Conservation (phyloP, 2,113 vertebrate genomes). For the Rhineura floridana region DNA sequence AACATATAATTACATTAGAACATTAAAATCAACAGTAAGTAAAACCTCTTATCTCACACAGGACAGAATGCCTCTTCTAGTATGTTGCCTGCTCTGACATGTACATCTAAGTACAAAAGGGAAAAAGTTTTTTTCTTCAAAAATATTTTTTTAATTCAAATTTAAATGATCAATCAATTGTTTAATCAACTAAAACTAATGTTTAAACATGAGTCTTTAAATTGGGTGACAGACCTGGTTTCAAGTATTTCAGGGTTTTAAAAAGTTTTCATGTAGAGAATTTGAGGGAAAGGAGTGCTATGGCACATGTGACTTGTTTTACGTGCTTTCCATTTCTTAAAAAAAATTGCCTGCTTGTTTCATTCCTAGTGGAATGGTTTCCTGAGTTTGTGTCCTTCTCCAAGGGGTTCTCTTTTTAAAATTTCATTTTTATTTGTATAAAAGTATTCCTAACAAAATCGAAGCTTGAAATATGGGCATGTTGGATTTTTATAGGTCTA, state of each 20-base stretch:
- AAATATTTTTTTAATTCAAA: neutral
- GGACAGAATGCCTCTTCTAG: neutral
- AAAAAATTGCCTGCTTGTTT: neutral
- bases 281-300: neutral
- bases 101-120: neutral
- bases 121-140: neutral
- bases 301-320: neutral
- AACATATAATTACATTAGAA: too few species aligned
- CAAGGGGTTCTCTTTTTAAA: too few species aligned
- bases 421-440: neutral
- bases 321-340: neutral
- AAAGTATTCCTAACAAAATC: neutral
- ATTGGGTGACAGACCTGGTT: neutral
- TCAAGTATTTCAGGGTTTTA: neutral
- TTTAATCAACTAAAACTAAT: neutral
- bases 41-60: neutral
- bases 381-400: neutral
- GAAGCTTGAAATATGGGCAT: neutral
- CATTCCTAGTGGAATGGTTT: neutral
- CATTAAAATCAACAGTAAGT: too few species aligned
- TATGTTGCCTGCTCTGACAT: neutral
- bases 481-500: neutral
- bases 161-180: neutral
- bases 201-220: neutral
- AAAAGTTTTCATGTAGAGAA: neutral